A percentile compares a stretch with the other conserved stretches of the same genome.
Evolutionary conservation across 2,113 vertebrate species (phyloP).

Genomic region (Urocynchramus pylzowi): DNA sequence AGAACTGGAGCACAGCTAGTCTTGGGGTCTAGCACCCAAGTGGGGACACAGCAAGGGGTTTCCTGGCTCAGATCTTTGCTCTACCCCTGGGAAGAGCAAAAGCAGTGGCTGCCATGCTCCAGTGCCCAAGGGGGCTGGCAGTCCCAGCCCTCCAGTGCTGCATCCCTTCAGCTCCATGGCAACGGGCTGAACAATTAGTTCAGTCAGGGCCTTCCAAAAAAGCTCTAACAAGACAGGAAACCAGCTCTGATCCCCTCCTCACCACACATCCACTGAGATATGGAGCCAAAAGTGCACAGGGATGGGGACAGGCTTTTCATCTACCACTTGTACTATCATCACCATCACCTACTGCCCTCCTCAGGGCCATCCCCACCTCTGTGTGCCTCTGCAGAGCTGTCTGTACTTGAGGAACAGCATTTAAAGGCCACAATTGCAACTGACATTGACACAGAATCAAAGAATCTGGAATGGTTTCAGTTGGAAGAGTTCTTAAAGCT

Average conservation of each 20-base stretch:
- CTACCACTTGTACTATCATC: neutral
- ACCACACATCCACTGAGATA: rapidly evolving
- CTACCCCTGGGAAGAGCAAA: neutral
- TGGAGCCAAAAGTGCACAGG: rapidly evolving
- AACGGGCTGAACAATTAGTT: constrained; percentile 32
- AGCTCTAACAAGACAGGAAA: neutral
- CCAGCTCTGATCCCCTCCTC: rapidly evolving
- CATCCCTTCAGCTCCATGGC: neutral
- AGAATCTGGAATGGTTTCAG: neutral
- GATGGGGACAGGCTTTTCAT: neutral
- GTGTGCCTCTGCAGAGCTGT: neutral
- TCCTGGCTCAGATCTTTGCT: neutral
- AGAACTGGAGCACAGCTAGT: neutral
- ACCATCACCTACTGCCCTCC: neutral
- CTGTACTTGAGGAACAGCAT: neutral
- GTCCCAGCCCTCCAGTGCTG: neutral
- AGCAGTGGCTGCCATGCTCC: neutral
- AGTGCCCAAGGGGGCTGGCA: neutral
- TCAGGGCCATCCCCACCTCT: rapidly evolving
- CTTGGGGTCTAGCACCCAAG: neutral
- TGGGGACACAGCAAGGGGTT: neutral
- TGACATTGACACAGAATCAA: neutral
- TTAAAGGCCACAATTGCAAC: neutral
- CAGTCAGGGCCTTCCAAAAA: neutral
- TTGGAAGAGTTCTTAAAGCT: neutral